Percentiles rank a stretch among this genome's conserved stretches.
Evolutionary conservation across 37 sponge, comb jelly and placozoan genomes (phyloP).

Genomic region (Halichondria panicea): DNA sequence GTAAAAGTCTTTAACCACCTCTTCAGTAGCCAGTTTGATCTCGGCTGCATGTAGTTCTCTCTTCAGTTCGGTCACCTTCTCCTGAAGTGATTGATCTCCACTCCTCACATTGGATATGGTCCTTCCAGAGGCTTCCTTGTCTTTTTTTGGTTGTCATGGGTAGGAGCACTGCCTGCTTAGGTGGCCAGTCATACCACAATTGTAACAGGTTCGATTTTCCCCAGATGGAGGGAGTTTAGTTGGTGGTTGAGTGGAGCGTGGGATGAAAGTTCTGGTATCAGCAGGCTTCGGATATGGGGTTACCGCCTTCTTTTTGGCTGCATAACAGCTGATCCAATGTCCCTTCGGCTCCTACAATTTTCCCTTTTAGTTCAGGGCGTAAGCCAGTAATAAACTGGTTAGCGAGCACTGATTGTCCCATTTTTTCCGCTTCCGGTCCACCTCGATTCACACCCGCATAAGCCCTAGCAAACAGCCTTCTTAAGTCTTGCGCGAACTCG

Average conservation of each 20-base stretch:
- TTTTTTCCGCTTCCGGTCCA: slow-evolving; percentile 34
- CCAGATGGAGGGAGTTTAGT: not conserved
- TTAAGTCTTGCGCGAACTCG: slow-evolving; percentile 52
- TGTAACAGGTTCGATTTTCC: slow-evolving; percentile 4
- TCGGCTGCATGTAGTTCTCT: slow-evolving; percentile 5
- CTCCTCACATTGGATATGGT: not conserved
- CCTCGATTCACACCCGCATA: slow-evolving; percentile 12
- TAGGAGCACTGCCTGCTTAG: slow-evolving; percentile 22
- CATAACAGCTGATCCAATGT: slow-evolving; percentile 44
- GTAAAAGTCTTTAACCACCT: too few relatives aligned
- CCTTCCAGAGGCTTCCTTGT: slow-evolving; percentile 1
- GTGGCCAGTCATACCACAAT: slow-evolving; percentile 33
- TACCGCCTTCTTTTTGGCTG: not conserved
- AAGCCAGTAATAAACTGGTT: slow-evolving; percentile 59
- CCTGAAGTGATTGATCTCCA: not conserved
- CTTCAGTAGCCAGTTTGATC: slow-evolving; percentile 2
- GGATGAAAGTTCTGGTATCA: not conserved
- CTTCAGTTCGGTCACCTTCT: not conserved
- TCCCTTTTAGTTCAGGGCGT: slow-evolving; percentile 18
- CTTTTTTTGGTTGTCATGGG: not conserved
- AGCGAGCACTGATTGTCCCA: slow-evolving; percentile 42
- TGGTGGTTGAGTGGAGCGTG: not conserved
- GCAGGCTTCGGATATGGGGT: not conserved
- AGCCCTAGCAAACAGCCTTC: slow-evolving; percentile 35
- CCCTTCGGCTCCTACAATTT: slow-evolving; percentile 44